Percentiles rank a stretch among this genome's conserved stretches.
Conservation (phyloP, 2,888 invertebrate genomes). For the Octodonta nipae region DNA sequence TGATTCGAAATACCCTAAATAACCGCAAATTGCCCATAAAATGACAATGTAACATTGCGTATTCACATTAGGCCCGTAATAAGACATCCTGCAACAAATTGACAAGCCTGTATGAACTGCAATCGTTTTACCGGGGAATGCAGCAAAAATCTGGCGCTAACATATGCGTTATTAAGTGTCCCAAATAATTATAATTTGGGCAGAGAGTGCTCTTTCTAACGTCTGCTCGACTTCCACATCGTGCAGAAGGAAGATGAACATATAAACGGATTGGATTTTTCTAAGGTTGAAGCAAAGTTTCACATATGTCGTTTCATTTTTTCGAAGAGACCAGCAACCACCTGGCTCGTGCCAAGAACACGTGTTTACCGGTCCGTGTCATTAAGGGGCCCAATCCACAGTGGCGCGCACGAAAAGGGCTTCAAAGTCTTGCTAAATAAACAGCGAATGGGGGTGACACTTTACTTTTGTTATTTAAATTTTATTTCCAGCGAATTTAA, state of each 20-base stretch:
- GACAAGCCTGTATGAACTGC: background rate
- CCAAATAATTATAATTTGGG: conserved; percentile 15
- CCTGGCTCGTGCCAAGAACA: conserved; percentile 33
- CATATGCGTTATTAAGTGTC: conserved; percentile 18
- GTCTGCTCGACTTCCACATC: conserved; percentile 14
- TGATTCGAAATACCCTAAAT: background rate
- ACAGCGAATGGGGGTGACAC: too few species aligned
- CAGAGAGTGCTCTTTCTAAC: conserved; percentile 6
- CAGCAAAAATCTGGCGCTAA: conserved; percentile 15
- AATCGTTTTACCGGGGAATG: background rate
- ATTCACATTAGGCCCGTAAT: background rate
- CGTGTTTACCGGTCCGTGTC: conserved; percentile 29
- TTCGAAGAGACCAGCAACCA: conserved; percentile 30
- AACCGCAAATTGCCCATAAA: background rate
- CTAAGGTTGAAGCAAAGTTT: conserved; percentile 23
- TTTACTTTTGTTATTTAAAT: too few species aligned
- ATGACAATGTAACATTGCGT: conserved; percentile 1
- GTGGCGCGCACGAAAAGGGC: too few species aligned
- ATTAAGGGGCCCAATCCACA: too few species aligned
- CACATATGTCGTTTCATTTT: conserved; percentile 32
- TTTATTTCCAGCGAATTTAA: too few species aligned
- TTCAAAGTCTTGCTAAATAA: too few species aligned
- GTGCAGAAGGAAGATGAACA: conserved; percentile 1
- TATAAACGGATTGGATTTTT: conserved; percentile 17
- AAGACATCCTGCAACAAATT: background rate